phyloP scores from a whole-genome alignment of 1,140 invertebrate species.

The Heliconius hewitsoni region DNA sequence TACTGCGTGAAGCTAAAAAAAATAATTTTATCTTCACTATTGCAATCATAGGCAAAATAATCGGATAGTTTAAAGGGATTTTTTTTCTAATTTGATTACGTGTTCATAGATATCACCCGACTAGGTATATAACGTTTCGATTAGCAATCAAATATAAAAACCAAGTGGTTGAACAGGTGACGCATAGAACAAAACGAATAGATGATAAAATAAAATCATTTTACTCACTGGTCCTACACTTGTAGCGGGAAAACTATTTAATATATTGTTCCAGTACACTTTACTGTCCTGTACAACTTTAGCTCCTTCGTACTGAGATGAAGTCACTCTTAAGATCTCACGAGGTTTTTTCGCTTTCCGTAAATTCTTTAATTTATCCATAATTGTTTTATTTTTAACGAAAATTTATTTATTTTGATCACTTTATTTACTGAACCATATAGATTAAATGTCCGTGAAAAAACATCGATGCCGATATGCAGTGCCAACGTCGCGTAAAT shows the following conservation, averaged over 20 bases:
- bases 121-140: no score
- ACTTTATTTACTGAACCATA: conserved; percentile 40
- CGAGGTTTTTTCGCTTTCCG: conserved; percentile 45
- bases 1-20: no score
- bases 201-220: background rate
- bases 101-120: no score
- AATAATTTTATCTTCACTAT: no score
- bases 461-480: conserved; percentile 42
- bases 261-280: conserved; percentile 63
- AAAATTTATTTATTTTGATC: conserved; percentile 30
- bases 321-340: conserved; percentile 56
- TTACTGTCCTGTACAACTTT: conserved; percentile 59
- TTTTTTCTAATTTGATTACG: no score
- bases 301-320: conserved; percentile 58
- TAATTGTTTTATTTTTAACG: conserved; percentile 2
- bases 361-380: conserved; percentile 28
- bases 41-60: no score
- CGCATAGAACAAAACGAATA: background rate
- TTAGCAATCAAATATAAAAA: no score
- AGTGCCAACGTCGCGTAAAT: conserved; percentile 42
- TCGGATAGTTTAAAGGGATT: no score
- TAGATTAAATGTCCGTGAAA: conserved; percentile 45
- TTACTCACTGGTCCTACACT: conserved; percentile 50
- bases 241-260: conserved; percentile 49
- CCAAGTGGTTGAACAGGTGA: background rate